A percentile compares a stretch with the other conserved stretches of the same genome.
Conservation (phyloP, 2,113 vertebrate genomes). For the Burhinus bistriatus region DNA sequence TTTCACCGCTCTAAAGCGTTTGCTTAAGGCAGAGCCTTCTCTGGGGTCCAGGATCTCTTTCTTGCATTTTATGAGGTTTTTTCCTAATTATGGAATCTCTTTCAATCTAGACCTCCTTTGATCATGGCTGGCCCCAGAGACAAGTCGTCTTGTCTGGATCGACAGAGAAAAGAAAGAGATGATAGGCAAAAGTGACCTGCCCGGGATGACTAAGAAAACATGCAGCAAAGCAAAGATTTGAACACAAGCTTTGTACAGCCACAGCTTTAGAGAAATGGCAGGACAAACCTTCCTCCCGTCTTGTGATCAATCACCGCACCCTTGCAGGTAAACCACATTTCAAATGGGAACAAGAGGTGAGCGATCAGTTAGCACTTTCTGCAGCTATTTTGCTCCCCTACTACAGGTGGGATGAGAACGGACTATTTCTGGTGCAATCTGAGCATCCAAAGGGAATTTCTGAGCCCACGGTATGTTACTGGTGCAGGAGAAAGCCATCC, state of each 20-base stretch:
- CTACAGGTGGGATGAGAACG: fast-evolving
- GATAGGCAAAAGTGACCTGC: constrained; percentile 48
- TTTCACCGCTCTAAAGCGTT: constrained; percentile 16
- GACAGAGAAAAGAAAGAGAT: neutral
- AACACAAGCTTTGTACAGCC: neutral
- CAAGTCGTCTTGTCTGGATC: constrained; percentile 29
- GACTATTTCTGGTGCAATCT: neutral
- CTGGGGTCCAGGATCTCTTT: constrained; percentile 44
- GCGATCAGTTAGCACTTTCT: neutral
- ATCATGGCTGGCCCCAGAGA: constrained; percentile 48
- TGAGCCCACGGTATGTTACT: neutral
- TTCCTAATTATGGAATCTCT: constrained; percentile 62
- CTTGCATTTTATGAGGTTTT: constrained; percentile 50
- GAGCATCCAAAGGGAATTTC: neutral
- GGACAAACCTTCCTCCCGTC: neutral
- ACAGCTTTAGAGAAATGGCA: neutral
- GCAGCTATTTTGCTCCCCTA: neutral
- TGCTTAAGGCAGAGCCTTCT: constrained; percentile 55
- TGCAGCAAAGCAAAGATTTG: neutral
- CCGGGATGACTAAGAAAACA: neutral
- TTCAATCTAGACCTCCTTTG: constrained; percentile 57
- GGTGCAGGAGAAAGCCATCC: neutral
- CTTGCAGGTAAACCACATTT: neutral
- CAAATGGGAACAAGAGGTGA: neutral
- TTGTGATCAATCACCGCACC: neutral